Evolutionary conservation across 2,113 vertebrate genomes (phyloP).

Genomic region (Tachycineta bicolor): DNA sequence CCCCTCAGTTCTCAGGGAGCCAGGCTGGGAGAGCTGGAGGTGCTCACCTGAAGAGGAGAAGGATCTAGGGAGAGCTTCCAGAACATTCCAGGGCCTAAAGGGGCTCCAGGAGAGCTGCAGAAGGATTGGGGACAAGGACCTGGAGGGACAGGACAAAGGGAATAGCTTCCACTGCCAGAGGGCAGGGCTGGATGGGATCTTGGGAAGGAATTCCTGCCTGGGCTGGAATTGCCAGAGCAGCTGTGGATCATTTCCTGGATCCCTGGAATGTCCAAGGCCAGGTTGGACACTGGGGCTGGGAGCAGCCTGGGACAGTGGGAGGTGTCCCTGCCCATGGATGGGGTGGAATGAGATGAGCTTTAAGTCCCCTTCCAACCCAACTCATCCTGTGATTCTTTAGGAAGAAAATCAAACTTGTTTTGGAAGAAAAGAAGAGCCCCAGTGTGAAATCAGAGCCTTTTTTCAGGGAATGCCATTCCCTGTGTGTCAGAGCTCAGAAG

Average conservation of each 20-base stretch:
- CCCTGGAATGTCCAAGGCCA: background rate
- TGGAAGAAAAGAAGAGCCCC: background rate
- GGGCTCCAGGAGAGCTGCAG: background rate
- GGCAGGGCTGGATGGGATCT: background rate
- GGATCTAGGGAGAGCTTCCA: background rate
- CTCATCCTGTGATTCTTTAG: background rate
- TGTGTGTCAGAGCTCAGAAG: background rate
- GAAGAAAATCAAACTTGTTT: background rate
- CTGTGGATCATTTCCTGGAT: background rate
- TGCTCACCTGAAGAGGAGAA: accelerated
- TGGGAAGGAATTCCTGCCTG: background rate
- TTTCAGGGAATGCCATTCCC: background rate
- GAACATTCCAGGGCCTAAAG: accelerated
- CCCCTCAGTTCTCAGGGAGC: background rate
- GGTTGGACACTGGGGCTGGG: background rate
- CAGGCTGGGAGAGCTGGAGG: background rate
- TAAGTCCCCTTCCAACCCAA: background rate
- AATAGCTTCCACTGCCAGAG: background rate
- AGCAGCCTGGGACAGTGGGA: accelerated
- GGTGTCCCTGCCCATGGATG: background rate
- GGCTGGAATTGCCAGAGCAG: background rate
- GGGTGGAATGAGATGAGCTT: accelerated
- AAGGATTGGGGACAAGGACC: background rate
- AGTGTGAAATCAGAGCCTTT: background rate
- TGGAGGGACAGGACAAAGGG: background rate